Conservation (phyloP, 2,113 vertebrate genomes). For the Ptyas mucosa region DNA sequence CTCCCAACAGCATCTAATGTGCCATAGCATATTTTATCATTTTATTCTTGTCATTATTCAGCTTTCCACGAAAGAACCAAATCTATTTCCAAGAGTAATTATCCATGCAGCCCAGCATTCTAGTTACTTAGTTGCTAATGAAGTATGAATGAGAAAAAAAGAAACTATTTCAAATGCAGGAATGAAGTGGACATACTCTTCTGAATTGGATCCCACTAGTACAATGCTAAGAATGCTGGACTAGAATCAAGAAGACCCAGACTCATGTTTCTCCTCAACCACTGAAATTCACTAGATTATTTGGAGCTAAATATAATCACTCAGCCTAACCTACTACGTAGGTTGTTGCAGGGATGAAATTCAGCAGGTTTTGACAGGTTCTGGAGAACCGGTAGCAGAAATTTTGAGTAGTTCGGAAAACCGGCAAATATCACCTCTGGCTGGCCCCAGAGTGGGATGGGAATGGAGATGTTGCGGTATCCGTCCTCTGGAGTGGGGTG, state of each 20-base stretch:
- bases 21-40: background rate
- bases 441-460: too few species aligned
- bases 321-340: background rate
- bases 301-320: background rate
- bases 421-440: too few species aligned
- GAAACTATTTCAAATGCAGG: constrained; percentile 38
- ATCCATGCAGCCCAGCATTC: background rate
- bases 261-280: background rate
- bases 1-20: background rate
- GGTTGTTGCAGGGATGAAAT: background rate
- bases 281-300: background rate
- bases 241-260: background rate
- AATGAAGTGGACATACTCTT: constrained; percentile 44
- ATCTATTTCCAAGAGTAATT: background rate
- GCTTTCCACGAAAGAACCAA: background rate
- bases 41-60: background rate
- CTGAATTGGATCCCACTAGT: background rate
- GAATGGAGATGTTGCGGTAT: too few species aligned
- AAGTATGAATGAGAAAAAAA: constrained; percentile 42
- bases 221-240: background rate
- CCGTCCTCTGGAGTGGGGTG: too few species aligned
- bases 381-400: too few species aligned
- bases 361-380: too few species aligned
- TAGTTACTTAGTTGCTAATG: constrained; percentile 2
- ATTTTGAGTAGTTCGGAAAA: too few species aligned